A percentile compares a stretch with the other conserved stretches of the same genome.
Evolutionary conservation across 2,797 vertebrate genomes (phyloP).

Genomic region (Nothura maculosa): DNA sequence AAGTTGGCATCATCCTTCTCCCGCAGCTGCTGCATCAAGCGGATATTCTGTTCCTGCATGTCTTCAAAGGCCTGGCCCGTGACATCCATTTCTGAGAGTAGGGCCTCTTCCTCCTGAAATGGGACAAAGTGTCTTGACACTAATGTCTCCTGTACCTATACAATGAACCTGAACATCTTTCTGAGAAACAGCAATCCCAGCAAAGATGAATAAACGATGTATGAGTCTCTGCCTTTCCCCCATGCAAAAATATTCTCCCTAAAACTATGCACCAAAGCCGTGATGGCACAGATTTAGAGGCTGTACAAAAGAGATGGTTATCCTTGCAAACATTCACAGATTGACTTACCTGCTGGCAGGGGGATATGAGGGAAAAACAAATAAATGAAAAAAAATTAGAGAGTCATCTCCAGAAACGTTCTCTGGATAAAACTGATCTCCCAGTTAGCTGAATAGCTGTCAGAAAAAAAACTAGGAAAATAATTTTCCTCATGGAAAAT

Average conservation of each 20-base stretch:
- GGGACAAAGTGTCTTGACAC: background rate
- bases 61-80: constrained; percentile 93
- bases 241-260: background rate
- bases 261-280: background rate
- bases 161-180: background rate
- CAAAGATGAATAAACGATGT: background rate
- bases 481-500: background rate
- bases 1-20: constrained; percentile 94
- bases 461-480: background rate
- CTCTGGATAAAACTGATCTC: background rate
- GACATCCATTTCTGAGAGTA: constrained; percentile 92
- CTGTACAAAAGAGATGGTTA: background rate
- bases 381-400: background rate
- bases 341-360: background rate
- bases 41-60: constrained; percentile 93
- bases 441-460: background rate
- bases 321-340: background rate
- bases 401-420: background rate
- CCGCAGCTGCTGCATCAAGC: constrained; percentile 89
- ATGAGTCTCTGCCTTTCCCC: background rate
- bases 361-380: background rate
- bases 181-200: background rate
- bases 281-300: background rate
- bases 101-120: constrained; percentile 88
- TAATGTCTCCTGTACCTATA: background rate